Evolutionary conservation across 2,113 vertebrate genomes (phyloP).

Genomic region (Hyaena hyaena): DNA sequence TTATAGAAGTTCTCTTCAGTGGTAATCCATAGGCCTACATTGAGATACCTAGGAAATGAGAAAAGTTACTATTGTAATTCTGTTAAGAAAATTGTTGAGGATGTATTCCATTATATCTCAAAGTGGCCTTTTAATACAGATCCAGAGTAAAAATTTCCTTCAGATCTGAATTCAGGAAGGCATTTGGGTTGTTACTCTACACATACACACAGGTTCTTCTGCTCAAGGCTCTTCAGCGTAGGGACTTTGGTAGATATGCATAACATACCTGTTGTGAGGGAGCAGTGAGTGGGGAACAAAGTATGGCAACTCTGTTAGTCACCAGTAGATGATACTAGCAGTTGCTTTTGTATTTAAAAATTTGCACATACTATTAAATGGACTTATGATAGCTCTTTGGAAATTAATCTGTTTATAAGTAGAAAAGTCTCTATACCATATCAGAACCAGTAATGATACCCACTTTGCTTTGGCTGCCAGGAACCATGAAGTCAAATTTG

Average conservation of each 20-base stretch:
- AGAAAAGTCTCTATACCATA: not conserved
- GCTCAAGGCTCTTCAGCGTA: not conserved
- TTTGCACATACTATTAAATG: not conserved
- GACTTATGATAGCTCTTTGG: conserved; percentile 11
- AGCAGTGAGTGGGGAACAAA: not conserved
- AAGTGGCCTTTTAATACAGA: not conserved
- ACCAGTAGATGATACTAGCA: not conserved
- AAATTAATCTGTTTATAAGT: not conserved
- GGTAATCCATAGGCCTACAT: not conserved
- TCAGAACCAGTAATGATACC: not conserved
- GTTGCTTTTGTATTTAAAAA: conserved; percentile 21
- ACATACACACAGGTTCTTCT: not conserved
- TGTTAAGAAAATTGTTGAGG: conserved; percentile 5
- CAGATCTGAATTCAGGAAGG: not conserved
- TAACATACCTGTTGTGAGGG: not conserved
- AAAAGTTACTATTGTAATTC: not conserved
- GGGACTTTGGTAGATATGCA: not conserved
- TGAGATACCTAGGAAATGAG: not conserved
- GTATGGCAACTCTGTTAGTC: not conserved
- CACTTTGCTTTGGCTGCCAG: conserved; percentile 9
- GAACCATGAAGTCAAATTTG: conserved; percentile 6
- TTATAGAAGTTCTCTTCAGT: conserved; percentile 41
- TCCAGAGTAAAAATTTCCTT: not conserved
- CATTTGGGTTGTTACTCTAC: not conserved
- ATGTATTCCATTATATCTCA: not conserved